Base-by-base conservation (phyloP, 2,113 vertebrate genomes). In the Amia ocellicauda region DNA sequence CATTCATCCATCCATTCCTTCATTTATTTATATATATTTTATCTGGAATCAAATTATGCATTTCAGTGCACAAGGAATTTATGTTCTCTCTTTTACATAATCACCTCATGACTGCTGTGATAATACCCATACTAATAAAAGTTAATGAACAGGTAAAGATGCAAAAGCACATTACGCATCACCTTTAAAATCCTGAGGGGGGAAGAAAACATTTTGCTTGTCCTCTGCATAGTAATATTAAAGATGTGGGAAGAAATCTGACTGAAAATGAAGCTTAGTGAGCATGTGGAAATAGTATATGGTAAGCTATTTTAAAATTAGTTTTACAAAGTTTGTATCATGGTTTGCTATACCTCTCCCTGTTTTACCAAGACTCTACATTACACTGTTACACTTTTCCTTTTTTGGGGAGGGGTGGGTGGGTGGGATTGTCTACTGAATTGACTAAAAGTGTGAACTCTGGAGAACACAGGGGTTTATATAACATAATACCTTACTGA, bases 71-170 rank as follows among this genome's bases (percentile, higher is more conserved):
- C 23, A 23, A 58, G 28, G 36, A 14, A 9, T 58, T 11, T 23
- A 22, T 23, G 29, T 7, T 9, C 19, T 58, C n/a, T 58, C 31
- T 23, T 58, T 41, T 40, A 58, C 56, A 41, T 58, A 41, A 40
- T 42, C 45, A 47, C 16, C 45, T 47, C 16, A n/a, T 16, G 45
- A 47, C 16, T 13, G 45, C 45, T 47, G 45, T 47, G 16, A 47
- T 47, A 47, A 47, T 13, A 47, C n/a, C 56, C 56, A 40, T 40
- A 58, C 36, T 58, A 41, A 58, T 58, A 41, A 58, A 58, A 42
- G 19, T 58, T 41, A 41, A 58, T 42, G 56, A 58, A 41, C 56
- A 41, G 9, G 19, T 58, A 40, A 58, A 57, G 29, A 57, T 55
- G 11, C 17, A 27, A 40, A 40, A 41, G 31, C 56, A 58, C 19